Conservation (phyloP, 2,888 invertebrate genomes). For the Volucella inanis region DNA sequence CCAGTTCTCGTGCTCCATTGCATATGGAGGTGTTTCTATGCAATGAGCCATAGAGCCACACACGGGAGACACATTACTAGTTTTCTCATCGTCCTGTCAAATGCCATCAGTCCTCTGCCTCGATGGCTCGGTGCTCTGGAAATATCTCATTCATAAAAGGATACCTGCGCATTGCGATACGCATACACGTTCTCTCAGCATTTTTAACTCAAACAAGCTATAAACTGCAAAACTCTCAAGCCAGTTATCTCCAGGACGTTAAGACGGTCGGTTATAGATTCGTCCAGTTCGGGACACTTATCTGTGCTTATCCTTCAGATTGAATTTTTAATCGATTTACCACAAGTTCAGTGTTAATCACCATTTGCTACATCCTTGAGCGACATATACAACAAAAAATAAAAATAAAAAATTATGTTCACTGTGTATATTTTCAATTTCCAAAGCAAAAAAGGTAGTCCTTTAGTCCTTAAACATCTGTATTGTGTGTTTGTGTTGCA, state of each 20-base stretch:
- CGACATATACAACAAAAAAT: slow-evolving; percentile 38
- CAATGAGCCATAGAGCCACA: background rate
- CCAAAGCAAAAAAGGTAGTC: slow-evolving; percentile 40
- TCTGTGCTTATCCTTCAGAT: slow-evolving; percentile 54
- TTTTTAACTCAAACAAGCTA: slow-evolving; percentile 38
- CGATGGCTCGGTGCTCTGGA: background rate
- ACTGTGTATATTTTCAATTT: slow-evolving; percentile 55
- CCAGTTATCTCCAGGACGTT: slow-evolving; percentile 71
- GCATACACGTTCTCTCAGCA: slow-evolving; percentile 60
- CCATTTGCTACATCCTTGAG: slow-evolving; percentile 65
- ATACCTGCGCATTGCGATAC: slow-evolving; percentile 70
- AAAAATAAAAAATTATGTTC: slow-evolving; percentile 41
- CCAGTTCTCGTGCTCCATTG: slow-evolving; percentile 21
- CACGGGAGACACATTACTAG: slow-evolving; percentile 9
- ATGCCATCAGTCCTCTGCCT: background rate
- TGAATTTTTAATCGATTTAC: slow-evolving; percentile 73
- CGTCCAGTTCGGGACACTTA: slow-evolving; percentile 53
- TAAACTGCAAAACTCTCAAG: slow-evolving; percentile 29
- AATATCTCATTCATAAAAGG: slow-evolving; percentile 60
- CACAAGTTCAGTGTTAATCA: slow-evolving; percentile 75
- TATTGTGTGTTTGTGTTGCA: slow-evolving; percentile 30
- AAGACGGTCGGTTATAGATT: slow-evolving; percentile 67
- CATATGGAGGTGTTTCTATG: slow-evolving; percentile 18
- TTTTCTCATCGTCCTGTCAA: slow-evolving; percentile 54
- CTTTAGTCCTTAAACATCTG: slow-evolving; percentile 7